Evolutionary conservation across 2,888 invertebrate species (phyloP).

Genomic region (Scrobipalpa atriplicella): DNA sequence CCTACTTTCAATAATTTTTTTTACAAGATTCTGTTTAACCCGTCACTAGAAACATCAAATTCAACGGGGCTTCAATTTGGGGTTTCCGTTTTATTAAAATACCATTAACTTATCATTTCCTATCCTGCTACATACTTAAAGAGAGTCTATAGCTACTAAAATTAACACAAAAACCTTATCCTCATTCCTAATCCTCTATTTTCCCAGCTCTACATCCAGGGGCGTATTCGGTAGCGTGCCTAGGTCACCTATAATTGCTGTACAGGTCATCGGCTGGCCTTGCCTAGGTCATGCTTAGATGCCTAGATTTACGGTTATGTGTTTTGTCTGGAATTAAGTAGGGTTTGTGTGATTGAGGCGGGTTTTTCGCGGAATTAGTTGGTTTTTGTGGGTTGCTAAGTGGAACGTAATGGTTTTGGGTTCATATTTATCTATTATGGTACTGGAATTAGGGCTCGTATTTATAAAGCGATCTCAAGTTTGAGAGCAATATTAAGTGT

Average conservation of each 20-base stretch:
- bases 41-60: too few species aligned
- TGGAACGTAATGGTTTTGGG: not conserved
- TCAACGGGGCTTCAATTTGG: too few species aligned
- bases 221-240: constrained; percentile 22
- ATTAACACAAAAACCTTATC: not conserved
- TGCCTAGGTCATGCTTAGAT: not conserved
- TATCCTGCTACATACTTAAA: too few species aligned
- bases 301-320: constrained; percentile 11
- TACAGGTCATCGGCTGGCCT: constrained; percentile 19
- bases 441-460: not conserved
- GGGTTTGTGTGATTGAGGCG: not conserved
- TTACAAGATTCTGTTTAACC: too few species aligned
- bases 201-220: not conserved
- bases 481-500: too few species aligned
- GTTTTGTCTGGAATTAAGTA: not conserved
- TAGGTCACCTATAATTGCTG: constrained; percentile 17
- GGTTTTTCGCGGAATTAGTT: not conserved
- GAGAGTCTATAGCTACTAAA: not conserved
- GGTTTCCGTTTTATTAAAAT: too few species aligned
- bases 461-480: too few species aligned
- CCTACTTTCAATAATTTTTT: too few species aligned
- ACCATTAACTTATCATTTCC: too few species aligned
- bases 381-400: not conserved
- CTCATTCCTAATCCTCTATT: not conserved
- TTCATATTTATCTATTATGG: not conserved